Conservation (phyloP, 2,113 vertebrate genomes). For the Rafetus swinhoei region DNA sequence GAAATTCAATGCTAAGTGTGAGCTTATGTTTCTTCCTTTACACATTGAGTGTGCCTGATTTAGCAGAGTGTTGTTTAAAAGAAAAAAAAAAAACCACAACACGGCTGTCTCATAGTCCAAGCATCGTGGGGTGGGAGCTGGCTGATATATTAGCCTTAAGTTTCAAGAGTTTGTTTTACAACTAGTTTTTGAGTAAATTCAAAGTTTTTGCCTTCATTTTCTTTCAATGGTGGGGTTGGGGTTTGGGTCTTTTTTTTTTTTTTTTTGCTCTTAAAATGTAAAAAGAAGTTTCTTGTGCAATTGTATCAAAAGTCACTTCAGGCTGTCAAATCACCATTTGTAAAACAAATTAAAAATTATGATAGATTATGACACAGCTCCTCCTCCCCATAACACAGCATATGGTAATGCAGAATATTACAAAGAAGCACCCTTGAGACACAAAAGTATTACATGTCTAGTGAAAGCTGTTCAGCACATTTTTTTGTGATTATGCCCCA, state of each 20-base stretch:
- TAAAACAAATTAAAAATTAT: background rate
- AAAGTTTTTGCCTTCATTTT: background rate
- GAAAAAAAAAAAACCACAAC: background rate
- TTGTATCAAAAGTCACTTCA: background rate
- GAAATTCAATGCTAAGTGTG: slow-evolving; percentile 63
- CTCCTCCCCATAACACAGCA: background rate
- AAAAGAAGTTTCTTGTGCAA: background rate
- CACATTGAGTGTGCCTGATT: slow-evolving; percentile 45
- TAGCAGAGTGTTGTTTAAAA: slow-evolving; percentile 40
- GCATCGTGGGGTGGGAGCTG: slow-evolving; percentile 52
- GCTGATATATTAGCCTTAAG: slow-evolving; percentile 51
- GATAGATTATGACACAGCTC: background rate
- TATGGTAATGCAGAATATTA: fast-evolving
- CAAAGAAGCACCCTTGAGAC: background rate
- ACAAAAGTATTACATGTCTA: background rate
- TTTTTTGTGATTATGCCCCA: background rate
- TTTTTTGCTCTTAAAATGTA: background rate
- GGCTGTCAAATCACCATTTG: fast-evolving
- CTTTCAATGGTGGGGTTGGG: background rate
- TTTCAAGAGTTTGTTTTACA: slow-evolving; percentile 45
- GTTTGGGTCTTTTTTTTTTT: too few species aligned
- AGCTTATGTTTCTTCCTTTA: slow-evolving; percentile 57
- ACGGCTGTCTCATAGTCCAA: background rate
- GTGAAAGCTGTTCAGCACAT: background rate
- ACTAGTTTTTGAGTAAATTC: slow-evolving; percentile 48